Evolutionary conservation across 2,113 vertebrate genomes (phyloP), one percentile per base, ranked within the genome.

Genomic region (Elephantulus edwardii): DNA sequence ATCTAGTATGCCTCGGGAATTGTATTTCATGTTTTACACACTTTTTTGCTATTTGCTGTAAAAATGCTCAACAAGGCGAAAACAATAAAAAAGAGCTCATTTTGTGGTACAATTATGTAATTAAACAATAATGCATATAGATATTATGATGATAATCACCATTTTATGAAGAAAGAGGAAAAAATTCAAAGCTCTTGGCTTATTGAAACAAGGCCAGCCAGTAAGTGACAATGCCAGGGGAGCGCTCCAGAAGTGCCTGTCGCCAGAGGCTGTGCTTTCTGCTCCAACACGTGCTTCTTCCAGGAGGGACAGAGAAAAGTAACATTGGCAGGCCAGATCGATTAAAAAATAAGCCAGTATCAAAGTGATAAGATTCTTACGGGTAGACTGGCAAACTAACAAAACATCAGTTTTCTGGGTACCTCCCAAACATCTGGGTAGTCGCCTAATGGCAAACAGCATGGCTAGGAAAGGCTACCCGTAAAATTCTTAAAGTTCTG

Each of bases 281-380:
- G 28, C 28, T 16, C 16, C 1, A 8, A 14, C 26, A 72, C 14
- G 6, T 5, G 13, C 17, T 74, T 74, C 20, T 48, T n/a, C 33
- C 38, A 40, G 9, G 24, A 50, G 42, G 50, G 38, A 42, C 1
- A 42, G 7, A 22, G 81, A 16, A 56, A 0, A 66, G 74, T n/a
- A n/a, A n/a, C n/a, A 16, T 50, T 50, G 16, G 66, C 30, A 28
- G 38, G 20, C 13, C 26, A 60, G 66, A 38, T 10, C 44, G 19
- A 68, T 38, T 26, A 79, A 82, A 35, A 62, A 38, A 76, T 83
- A 76, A 91, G 46, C 58, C 56, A 52, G 84, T 38, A 42, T 17
- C 3, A 11, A n/a, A 44, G 14, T 16, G 16, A 48, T 12, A 42
- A 60, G 77, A 60, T 19, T 48, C 11, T 26, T 54, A 74, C 0